These are phyloP conservation scores for Heteromyza rotundicornis DNA, from an alignment of 2,888 invertebrate genomes.

Conservation along the genomic window DNA sequence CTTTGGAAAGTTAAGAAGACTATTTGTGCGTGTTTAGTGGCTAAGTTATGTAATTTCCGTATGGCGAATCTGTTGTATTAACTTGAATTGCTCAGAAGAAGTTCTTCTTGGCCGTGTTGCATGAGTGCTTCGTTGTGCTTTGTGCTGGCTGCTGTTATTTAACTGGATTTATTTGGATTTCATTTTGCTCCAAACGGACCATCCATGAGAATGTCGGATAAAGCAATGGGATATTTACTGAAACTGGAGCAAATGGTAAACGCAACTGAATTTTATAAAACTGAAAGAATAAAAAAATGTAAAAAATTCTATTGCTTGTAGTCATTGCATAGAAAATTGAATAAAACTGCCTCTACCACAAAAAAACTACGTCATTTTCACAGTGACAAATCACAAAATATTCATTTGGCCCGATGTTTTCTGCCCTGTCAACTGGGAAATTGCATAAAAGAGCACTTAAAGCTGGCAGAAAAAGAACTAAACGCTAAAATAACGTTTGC, in stretches of 20 bases:
- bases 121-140: constrained; percentile 13
- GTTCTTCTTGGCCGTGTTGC: neutral
- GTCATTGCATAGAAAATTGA: no score
- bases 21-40: no score
- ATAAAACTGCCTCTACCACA: no score
- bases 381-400: neutral
- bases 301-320: no score
- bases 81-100: no score
- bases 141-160: neutral
- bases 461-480: no score
- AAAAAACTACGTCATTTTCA: no score
- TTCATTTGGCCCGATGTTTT: neutral
- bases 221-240: constrained; percentile 45
- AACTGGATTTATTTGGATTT: neutral
- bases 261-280: constrained; percentile 15
- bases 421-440: constrained; percentile 8
- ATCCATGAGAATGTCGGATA: constrained; percentile 27
- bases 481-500: no score
- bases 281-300: no score
- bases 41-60: no score
- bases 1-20: no score
- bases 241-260: constrained; percentile 58
- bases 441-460: constrained; percentile 4
- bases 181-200: neutral
- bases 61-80: no score